Evolutionary conservation across 1,140 invertebrate genomes (phyloP), one percentile per base, ranked within the genome.

Genomic region (Saccostrea glomerata): DNA sequence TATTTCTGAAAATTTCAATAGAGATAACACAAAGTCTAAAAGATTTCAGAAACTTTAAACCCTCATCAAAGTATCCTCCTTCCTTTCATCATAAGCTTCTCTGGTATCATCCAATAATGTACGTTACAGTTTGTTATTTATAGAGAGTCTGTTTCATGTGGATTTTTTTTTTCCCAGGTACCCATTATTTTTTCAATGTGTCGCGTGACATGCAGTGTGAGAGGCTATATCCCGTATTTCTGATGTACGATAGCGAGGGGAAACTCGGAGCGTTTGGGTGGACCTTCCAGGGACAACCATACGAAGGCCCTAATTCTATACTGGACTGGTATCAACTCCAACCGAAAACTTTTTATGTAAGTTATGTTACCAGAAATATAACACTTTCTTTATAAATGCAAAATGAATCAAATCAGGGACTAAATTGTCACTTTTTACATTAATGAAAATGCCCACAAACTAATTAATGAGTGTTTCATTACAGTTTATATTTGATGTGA

Each of bases 241-340:
- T 94, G 13, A 93, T 92, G 91, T 94, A 93, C 83, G 91, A 94
- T 84, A 89, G 87, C 12, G 93, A 93, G 47, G 93, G 93, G 5
- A 91, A 93, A 87, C 90, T 94, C 11, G 92, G 92, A 12, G 93
- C 93, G 23, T 94, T 94, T 88, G 93, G 93, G n/a, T 93, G 93
- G 93, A 89, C 92, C 40, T 94, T 94, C 89, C 93, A 94, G 87
- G 93, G 93, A 20, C 82, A 89, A 2, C 91, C 91, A 2, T 84
- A 85, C 58, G 83, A 88, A 30, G 82, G 60, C 5, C 17, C 30
- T n/a, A 73, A 47, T 23, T 73, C 60, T 25, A 56, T 77, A 0
- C 87, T 47, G 73, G 85, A 70, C 15, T 93, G 92, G 92, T 92
- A 92, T 86, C 87, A 91, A 56, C 82, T 92, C 23, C 73, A 66